phyloP scores from a whole-genome alignment of 2,113 vertebrate species.

The Pampusana beccarii region DNA sequence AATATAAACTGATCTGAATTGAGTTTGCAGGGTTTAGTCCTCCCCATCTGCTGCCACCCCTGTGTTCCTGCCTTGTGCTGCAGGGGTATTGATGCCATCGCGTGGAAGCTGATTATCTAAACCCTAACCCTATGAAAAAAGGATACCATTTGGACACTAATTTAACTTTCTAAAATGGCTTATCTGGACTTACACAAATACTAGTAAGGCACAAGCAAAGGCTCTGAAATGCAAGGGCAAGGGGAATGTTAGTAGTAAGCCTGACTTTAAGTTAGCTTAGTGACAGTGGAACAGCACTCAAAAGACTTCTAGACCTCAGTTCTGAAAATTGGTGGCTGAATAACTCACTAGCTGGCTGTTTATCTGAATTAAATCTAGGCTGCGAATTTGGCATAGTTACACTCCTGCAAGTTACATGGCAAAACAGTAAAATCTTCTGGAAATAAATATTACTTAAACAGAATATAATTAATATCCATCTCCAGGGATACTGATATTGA shows the following conservation, averaged over 20 bases:
- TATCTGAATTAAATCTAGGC: not conserved
- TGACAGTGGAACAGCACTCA: not conserved
- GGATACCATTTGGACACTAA: not conserved
- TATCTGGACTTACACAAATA: not conserved
- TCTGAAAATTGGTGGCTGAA: not conserved
- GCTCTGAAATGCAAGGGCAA: not conserved
- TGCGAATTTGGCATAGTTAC: not conserved
- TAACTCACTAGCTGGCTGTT: not conserved
- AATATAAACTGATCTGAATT: not conserved
- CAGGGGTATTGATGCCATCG: accelerated
- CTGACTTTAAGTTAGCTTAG: not conserved
- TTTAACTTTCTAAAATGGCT: not conserved
- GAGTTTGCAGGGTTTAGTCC: not conserved
- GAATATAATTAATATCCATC: not conserved
- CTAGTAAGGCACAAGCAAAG: not conserved
- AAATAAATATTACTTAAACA: not conserved
- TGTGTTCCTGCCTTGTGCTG: not conserved
- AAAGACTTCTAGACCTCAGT: not conserved
- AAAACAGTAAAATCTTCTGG: not conserved
- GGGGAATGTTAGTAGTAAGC: not conserved
- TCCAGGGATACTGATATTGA: not conserved
- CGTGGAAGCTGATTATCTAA: not conserved
- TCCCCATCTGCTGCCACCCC: not conserved
- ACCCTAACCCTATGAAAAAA: not conserved
- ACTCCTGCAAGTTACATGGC: accelerated